A percentile compares a stretch with the other conserved stretches of the same genome.
phyloP scores from a whole-genome alignment of 2,888 invertebrate genomes.

The Capitulum mitella region DNA sequence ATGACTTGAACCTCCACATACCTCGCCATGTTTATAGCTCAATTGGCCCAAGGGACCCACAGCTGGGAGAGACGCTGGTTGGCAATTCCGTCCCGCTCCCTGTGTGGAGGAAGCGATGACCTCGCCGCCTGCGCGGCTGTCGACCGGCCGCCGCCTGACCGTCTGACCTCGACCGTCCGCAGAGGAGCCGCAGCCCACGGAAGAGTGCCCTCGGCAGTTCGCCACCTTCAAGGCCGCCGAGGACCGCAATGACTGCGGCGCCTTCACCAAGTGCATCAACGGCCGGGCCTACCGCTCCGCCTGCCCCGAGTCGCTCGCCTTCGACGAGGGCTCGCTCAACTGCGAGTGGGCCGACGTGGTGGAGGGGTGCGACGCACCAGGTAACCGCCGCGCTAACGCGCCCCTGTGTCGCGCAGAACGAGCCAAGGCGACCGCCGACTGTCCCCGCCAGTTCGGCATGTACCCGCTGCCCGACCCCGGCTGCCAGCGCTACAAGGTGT shows the following conservation, averaged over 20 bases:
- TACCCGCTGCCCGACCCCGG: conserved; percentile 70
- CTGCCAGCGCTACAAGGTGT: not conserved
- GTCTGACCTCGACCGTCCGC: not conserved
- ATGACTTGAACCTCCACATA: too few species aligned
- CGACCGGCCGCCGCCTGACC: too few species aligned
- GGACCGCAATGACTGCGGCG: conserved; percentile 68
- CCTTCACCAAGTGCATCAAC: conserved; percentile 84
- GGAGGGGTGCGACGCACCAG: conserved; percentile 36
- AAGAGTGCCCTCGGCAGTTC: conserved; percentile 67
- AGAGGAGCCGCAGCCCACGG: conserved; percentile 36
- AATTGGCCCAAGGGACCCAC: too few species aligned
- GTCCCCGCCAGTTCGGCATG: conserved; percentile 80
- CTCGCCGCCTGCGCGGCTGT: too few species aligned
- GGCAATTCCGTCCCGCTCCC: too few species aligned
- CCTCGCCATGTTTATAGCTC: too few species aligned
- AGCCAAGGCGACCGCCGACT: conserved; percentile 46
- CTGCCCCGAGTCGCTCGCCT: conserved; percentile 79
- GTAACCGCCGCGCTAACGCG: conserved; percentile 30
- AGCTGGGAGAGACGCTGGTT: too few species aligned
- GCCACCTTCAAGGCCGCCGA: conserved; percentile 81
- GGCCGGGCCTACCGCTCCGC: conserved; percentile 63
- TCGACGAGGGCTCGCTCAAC: conserved; percentile 79
- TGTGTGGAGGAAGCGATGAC: too few species aligned
- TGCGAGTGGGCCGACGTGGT: conserved; percentile 74
- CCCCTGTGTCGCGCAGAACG: not conserved